Evolutionary conservation across 2,113 vertebrate genomes (phyloP), one percentile per base, ranked within the genome.

Genomic region (Malaclemys terrapin): DNA sequence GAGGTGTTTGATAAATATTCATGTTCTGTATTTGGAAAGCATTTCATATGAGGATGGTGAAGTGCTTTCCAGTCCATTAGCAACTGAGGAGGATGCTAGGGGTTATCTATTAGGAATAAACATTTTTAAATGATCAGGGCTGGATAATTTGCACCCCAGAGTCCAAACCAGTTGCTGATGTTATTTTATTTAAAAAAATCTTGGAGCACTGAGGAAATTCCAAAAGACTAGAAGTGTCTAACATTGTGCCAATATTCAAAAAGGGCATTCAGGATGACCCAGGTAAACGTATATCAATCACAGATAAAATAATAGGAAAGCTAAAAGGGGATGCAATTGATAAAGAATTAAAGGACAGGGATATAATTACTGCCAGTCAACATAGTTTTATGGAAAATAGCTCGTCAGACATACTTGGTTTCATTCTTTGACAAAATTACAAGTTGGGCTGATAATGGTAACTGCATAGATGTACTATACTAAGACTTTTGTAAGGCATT

Each of bases 161-260:
- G 78, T 35, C 35, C n/a, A 42, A 59, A 80, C 89, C 16, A 84
- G 54, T 86, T 89, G 82, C 19, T 91, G 79, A n/a, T 78, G 72
- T 52, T 45, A 78, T 47, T 94, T 88, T 88, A 72, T 72, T 69
- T 59, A 22, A 72, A 93, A 31, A 17, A 53, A 53, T 75, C 93
- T 91, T 91, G n/a, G 72, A 86, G 93, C 87, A 65, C 83, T 62
- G 13, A 72, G 38, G 14, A 88, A 89, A 94, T 91, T 72, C 35
- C 89, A 92, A 72, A 20, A 72, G 35, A 38, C n/a, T 72, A 10
- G 8, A 38, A 38, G 4, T 2, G 19, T n/a, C n/a, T 38, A 38
- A 35, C 19, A 2, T 17, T 69, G 65, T 72, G 17, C n/a, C 35
- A 72, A 35, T 19, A 72, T 38, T 38, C 17, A 4, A 72, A 72